Evolutionary conservation across 2,888 invertebrate genomes (phyloP).

Genomic region (Andrena minutula): DNA sequence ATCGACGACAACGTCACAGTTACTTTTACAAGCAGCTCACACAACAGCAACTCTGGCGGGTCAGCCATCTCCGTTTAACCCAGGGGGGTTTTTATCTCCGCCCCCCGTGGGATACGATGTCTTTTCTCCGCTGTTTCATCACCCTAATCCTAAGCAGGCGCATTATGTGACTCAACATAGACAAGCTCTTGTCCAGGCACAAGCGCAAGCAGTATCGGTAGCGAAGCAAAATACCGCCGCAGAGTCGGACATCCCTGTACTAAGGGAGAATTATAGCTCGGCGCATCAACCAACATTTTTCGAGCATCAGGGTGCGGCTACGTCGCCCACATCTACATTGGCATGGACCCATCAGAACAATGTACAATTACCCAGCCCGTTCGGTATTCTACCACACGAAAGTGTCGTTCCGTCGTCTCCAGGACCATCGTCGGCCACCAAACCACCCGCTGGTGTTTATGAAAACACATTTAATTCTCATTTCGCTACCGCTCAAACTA

Average conservation of each 20-base stretch:
- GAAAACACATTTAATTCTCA: constrained; percentile 90
- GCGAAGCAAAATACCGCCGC: constrained; percentile 85
- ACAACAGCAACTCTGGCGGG: constrained; percentile 88
- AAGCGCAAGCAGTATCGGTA: constrained; percentile 81
- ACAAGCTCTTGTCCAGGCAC: constrained; percentile 87
- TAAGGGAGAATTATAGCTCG: constrained; percentile 88
- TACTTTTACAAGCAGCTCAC: constrained; percentile 89
- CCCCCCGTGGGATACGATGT: constrained; percentile 93
- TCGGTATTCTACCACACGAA: constrained; percentile 92
- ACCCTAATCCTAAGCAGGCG: constrained; percentile 90
- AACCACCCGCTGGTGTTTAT: constrained; percentile 86
- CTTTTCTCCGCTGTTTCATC: constrained; percentile 93
- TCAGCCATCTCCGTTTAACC: constrained; percentile 89
- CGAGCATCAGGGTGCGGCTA: constrained; percentile 87
- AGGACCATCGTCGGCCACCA: constrained; percentile 87
- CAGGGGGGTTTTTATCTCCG: constrained; percentile 91
- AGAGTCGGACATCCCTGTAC: constrained; percentile 87
- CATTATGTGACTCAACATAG: constrained; percentile 91
- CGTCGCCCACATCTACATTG: constrained; percentile 86
- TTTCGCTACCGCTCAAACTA: constrained; percentile 89
- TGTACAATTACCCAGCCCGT: constrained; percentile 89
- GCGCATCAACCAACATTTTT: constrained; percentile 89
- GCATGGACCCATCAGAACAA: constrained; percentile 91
- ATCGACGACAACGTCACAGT: constrained; percentile 89
- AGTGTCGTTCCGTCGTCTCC: constrained; percentile 90